Evolutionary conservation across 2,888 invertebrate species (phyloP), one percentile per base, ranked within the genome.

Genomic region (Argyresthia goedartella): DNA sequence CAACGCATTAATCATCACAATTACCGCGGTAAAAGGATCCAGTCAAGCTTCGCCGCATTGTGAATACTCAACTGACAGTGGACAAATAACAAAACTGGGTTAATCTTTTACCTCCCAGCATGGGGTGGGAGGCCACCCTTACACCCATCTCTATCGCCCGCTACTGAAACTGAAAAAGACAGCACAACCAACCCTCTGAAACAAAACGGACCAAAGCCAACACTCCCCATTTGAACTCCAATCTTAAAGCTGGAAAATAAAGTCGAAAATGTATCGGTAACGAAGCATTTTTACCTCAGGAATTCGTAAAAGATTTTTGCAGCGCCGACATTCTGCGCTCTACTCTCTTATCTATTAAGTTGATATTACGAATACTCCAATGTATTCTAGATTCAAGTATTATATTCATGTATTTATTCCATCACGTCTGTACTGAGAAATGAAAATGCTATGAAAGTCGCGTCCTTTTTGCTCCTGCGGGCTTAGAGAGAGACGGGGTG

Each of bases 31-130:
- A 75, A 67, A 71, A 77, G 74, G 78, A 78, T 76, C 76, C 75
- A 75, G 68, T 67, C 70, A 69, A 73, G 72, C 69, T 70, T 70
- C 67, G 77, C 78, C 78, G 76, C 80, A 81, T 82, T 82, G 85
- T 84, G 82, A 82, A 80, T 80, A 85, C 85, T 84, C 81, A 71
- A 81, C 84, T 85, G 85, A 82, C 85, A 85, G 81, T 85, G 85
- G 85, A 86, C 85, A 86, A 86, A 86, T 85, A 85, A 85, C 85
- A 82, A 84, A 85, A 86, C 85, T 86, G 81, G 85, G 85, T 86
- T 86, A 86, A 86, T 85, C 85, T 85, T 84, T 84, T 76, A 76
- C 85, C 85, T 76, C 85, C 85, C 82, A 70, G 57, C 70, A 60
- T 60, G 70, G 81, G 77, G 80, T 74, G 73, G 69, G 81, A 75